phyloP scores from a whole-genome alignment of 2,797 vertebrate species.

The Strix occidentalis region DNA sequence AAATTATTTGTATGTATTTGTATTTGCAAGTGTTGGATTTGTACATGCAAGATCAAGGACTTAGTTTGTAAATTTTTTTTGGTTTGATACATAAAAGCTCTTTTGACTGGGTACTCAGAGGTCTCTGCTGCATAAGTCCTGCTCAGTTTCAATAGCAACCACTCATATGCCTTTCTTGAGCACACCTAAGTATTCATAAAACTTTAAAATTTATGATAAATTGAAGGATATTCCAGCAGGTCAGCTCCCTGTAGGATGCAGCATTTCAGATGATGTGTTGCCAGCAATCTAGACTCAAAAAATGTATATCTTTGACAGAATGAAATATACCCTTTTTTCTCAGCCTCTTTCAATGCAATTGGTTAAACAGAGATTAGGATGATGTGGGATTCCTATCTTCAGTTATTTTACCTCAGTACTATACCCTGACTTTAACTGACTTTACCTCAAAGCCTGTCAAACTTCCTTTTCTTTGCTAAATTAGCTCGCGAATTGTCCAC shows the following conservation, averaged over 20 bases:
- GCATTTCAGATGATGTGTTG: background rate
- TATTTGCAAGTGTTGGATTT: constrained; percentile 31
- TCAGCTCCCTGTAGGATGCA: background rate
- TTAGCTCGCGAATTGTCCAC: background rate
- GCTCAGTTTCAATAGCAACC: background rate
- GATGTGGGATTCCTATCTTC: background rate
- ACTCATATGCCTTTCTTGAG: background rate
- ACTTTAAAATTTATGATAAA: background rate
- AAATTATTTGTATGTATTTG: background rate
- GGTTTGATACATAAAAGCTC: background rate
- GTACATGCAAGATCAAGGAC: constrained; percentile 16
- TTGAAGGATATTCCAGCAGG: background rate
- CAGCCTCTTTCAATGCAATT: background rate
- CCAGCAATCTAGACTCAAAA: background rate
- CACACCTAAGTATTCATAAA: background rate
- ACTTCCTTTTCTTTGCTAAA: constrained; percentile 48
- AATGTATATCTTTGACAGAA: background rate
- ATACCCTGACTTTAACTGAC: constrained; percentile 33
- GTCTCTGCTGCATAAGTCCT: background rate
- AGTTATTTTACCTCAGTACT: constrained; percentile 28
- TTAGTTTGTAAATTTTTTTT: background rate
- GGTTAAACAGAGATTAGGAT: constrained; percentile 21
- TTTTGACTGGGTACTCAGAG: background rate
- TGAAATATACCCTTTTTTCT: background rate
- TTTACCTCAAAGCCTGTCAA: constrained; percentile 43